Evolutionary conservation across 1,140 invertebrate genomes (phyloP).

Genomic region (Orchesella cincta): DNA sequence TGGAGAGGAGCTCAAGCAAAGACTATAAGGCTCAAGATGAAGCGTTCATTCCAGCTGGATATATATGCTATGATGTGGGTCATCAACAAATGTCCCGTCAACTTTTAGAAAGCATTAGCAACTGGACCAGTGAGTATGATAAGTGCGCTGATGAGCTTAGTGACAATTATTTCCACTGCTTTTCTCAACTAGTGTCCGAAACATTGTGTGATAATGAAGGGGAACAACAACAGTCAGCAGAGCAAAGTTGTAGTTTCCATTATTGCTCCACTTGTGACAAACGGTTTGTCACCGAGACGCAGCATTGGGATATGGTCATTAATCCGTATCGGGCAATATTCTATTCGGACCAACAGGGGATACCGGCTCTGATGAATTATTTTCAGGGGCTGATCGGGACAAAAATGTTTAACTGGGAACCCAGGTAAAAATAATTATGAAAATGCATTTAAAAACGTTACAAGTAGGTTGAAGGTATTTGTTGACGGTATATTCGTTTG

Average conservation of each 20-base stretch:
- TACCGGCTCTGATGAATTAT: not conserved
- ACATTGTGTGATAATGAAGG: not conserved
- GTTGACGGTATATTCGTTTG: not conserved
- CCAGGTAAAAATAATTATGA: not conserved
- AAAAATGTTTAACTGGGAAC: conserved; percentile 30
- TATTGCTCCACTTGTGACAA: conserved; percentile 36
- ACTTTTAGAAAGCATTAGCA: conserved; percentile 22
- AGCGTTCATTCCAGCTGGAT: conserved; percentile 27
- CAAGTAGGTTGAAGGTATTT: not conserved
- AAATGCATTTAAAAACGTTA: not conserved
- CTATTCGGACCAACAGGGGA: conserved; percentile 3
- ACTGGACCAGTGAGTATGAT: conserved; percentile 40
- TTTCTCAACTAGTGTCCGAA: conserved; percentile 25
- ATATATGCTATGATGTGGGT: conserved; percentile 44
- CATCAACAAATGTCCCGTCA: conserved; percentile 29
- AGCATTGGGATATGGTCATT: conserved; percentile 35
- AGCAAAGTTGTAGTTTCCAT: not conserved
- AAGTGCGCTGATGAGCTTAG: not conserved
- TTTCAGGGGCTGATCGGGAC: conserved; percentile 17
- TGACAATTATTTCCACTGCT: conserved; percentile 43
- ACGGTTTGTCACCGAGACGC: conserved; percentile 22
- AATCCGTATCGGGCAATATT: conserved; percentile 31
- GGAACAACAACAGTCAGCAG: not conserved
- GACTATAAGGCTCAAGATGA: conserved; percentile 14
- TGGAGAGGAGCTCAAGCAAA: conserved; percentile 28